These are phyloP conservation scores for Clitarchus hookeri DNA, from an alignment of 2,888 invertebrate species.

Conservation along the genomic window DNA sequence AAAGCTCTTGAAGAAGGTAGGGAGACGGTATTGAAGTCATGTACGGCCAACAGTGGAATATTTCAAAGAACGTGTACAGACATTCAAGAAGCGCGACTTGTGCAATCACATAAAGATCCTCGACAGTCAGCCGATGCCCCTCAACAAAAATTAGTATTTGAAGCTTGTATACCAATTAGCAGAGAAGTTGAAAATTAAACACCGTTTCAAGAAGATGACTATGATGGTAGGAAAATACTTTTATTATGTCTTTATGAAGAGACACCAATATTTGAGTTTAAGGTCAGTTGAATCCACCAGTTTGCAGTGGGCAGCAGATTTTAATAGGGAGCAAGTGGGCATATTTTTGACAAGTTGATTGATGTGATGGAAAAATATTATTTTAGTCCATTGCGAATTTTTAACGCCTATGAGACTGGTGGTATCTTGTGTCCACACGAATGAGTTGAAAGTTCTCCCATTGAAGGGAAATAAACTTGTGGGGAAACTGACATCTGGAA, in stretches of 20 bases:
- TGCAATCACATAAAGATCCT: no score
- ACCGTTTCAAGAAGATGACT: slow-evolving; percentile 41
- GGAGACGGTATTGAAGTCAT: no score
- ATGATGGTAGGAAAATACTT: slow-evolving; percentile 43
- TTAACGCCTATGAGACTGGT: slow-evolving; percentile 16
- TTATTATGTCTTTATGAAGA: slow-evolving; percentile 38
- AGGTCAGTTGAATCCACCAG: slow-evolving; percentile 25
- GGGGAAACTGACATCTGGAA: slow-evolving; percentile 25
- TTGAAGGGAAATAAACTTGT: slow-evolving; percentile 25
- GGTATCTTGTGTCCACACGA: slow-evolving; percentile 21
- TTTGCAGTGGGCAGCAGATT: no score
- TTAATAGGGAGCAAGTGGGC: slow-evolving; percentile 12
- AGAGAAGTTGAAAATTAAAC: slow-evolving; percentile 39
- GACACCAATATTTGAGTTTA: slow-evolving; percentile 24
- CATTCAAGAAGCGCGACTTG: no score
- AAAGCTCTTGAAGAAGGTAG: no score
- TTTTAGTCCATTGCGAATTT: slow-evolving; percentile 16
- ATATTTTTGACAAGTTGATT: slow-evolving; percentile 18
- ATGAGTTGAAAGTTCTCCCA: background rate
- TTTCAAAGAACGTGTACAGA: no score
- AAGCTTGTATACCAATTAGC: slow-evolving; percentile 41
- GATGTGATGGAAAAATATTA: background rate
- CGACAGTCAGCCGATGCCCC: no score
- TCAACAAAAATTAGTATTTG: no score
- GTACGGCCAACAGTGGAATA: no score